Base-by-base conservation (phyloP, 2,113 vertebrate species). In the Apaloderma vittatum region DNA sequence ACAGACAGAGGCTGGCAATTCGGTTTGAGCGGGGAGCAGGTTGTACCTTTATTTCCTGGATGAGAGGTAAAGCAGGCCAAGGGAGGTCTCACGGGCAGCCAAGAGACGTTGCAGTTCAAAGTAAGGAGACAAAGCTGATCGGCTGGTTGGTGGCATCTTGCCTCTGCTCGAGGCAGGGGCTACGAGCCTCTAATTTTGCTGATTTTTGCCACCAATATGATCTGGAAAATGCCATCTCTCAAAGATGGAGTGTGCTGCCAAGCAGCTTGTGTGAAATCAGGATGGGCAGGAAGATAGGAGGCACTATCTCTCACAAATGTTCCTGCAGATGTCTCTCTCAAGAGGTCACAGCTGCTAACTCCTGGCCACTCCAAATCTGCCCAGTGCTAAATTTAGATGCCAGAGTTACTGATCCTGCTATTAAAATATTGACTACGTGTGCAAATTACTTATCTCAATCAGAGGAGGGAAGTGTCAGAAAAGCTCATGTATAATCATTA, bases 291-390 rank as follows among this genome's bases (percentile, higher is more conserved):
- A 93, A 80, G 78, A 93, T 66, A 73, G 88, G 79, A 95, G 94
- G 62, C 93, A 58, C 79, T 62, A 16, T 57, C 93, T 91, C 82
- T 80, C 76, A 83, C 30, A 86, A 94, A 83, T 66, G 43, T 46
- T 94, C 83, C 82, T 94, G 94, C 96, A 97, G 94, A 90, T 97
- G 94, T 94, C 84, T 96, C 79, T 87, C 66, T 95, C 84, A 94
- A 94, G 96, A 95, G 93, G 91, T 94, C 95, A 95, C 96, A 94
- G 93, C 93, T 96, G 95, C 94, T 94, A 88, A n/a, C 75, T 94
- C 91, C 86, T 66, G 88, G 88, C 91, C 79, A 51, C 89, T 92
- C 88, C 70, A 94, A 21, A 75, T 78, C 54, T 67, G 86, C 63
- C 96, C 91, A 62, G 5, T 51, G 79, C 51, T 93, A 95, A 94